Evolutionary conservation across 2,797 vertebrate genomes (phyloP).

Genomic region (Crax fasciolata): DNA sequence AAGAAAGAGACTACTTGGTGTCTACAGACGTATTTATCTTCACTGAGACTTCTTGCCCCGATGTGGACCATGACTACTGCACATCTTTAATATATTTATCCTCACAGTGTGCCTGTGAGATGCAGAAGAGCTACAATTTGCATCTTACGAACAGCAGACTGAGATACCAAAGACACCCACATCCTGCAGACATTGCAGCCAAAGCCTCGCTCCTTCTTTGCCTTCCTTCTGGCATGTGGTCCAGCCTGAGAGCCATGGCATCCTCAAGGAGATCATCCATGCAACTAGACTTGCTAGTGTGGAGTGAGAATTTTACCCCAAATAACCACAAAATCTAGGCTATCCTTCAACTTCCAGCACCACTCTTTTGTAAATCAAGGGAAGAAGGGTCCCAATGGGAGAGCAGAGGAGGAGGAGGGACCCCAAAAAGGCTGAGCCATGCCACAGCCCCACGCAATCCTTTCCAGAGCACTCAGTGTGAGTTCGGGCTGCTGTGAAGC

Average conservation of each 20-base stretch:
- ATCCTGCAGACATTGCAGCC: rapidly evolving
- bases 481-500: constrained; percentile 12
- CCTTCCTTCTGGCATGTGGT: not conserved
- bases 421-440: not conserved
- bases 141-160: not conserved
- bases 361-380: not conserved
- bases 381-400: not conserved
- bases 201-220: not conserved
- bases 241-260: not conserved
- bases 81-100: constrained; percentile 43
- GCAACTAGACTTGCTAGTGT: not conserved
- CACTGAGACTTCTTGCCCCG: not conserved
- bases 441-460: not conserved
- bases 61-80: constrained; percentile 21
- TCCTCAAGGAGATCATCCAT: not conserved
- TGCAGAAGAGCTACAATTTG: constrained; percentile 23
- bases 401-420: not conserved
- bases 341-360: not conserved
- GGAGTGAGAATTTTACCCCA: not conserved
- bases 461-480: not conserved
- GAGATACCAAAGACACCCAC: rapidly evolving
- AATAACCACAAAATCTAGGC: not conserved
- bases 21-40: constrained; percentile 48
- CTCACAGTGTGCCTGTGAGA: constrained; percentile 30
- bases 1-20: constrained; percentile 45